Conservation (phyloP, 2,797 vertebrate species). For the Pteronotus mesoamericanus region DNA sequence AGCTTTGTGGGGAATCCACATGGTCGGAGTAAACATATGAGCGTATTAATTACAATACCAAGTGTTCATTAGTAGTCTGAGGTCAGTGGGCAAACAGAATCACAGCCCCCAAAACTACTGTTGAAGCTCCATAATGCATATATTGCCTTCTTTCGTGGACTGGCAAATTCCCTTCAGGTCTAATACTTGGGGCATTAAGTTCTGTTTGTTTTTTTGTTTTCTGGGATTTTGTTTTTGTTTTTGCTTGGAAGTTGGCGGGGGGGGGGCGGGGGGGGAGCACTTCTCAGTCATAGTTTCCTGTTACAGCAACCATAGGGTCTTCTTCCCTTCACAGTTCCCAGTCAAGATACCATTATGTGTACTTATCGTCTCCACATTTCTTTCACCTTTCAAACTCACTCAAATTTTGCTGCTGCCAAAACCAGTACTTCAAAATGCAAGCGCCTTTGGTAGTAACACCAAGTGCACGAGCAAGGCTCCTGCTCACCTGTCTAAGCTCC, state of each 20-base stretch:
- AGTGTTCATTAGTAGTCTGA: not conserved
- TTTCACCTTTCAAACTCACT: not conserved
- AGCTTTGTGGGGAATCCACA: not conserved
- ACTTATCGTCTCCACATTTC: not conserved
- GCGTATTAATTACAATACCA: not conserved
- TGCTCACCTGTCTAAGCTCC: not conserved
- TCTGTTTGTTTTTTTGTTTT: too few relatives aligned
- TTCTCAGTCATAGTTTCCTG: not conserved
- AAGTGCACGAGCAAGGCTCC: not conserved
- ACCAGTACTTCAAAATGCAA: not conserved
- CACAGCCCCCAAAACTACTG: not conserved
- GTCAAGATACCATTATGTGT: not conserved
- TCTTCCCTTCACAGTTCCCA: not conserved
- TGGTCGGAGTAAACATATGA: not conserved
- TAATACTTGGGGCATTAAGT: not conserved
- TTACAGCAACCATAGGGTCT: not conserved
- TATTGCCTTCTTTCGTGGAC: not conserved
- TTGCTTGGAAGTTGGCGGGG: not conserved
- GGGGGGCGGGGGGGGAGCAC: not conserved
- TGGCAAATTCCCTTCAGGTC: not conserved
- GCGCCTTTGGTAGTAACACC: not conserved
- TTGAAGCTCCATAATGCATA: not conserved
- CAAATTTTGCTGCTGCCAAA: not conserved
- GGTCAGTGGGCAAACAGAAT: not conserved
- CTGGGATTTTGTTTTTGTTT: not conserved